Conservation (phyloP, 2,113 vertebrate species). For the Thalassoma bifasciatum region DNA sequence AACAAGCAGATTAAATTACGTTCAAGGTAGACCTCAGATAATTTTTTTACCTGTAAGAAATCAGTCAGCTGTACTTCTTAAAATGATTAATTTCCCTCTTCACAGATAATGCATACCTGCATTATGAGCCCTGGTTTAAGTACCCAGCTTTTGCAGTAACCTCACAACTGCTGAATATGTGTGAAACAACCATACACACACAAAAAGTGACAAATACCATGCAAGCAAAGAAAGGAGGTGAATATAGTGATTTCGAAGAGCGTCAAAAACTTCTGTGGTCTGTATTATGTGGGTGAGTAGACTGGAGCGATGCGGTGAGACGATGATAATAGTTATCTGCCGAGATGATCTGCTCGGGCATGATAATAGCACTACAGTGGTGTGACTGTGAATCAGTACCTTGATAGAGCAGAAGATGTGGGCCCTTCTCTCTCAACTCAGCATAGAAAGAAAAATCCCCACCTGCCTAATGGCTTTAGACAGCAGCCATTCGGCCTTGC, state of each 20-base stretch:
- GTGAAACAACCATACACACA: slow-evolving; percentile 59
- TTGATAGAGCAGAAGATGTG: slow-evolving; percentile 78
- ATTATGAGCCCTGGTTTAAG: slow-evolving; percentile 13
- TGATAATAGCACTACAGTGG: slow-evolving; percentile 80
- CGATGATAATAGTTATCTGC: slow-evolving; percentile 82
- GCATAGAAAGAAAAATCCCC: slow-evolving; percentile 66
- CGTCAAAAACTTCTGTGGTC: slow-evolving; percentile 75
- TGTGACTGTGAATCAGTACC: slow-evolving; percentile 78
- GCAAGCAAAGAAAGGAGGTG: slow-evolving; percentile 63
- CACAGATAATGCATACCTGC: slow-evolving; percentile 22
- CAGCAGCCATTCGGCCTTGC: slow-evolving; percentile 83
- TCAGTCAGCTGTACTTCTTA: neutral
- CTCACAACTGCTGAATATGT: slow-evolving; percentile 42
- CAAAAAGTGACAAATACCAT: slow-evolving; percentile 59
- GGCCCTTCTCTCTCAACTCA: slow-evolving; percentile 70
- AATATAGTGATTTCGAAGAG: slow-evolving; percentile 71
- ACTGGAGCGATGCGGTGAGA: slow-evolving; percentile 74
- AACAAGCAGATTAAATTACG: neutral
- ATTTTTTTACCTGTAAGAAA: neutral
- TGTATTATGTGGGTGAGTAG: slow-evolving; percentile 80
- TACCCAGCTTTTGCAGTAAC: slow-evolving; percentile 24
- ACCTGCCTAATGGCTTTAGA: slow-evolving; percentile 84
- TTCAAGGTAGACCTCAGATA: neutral
- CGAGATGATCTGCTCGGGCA: slow-evolving; percentile 81
- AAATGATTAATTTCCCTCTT: slow-evolving; percentile 15